Conservation (phyloP, 2,797 vertebrate genomes). For the Acropternis orthonyx region DNA sequence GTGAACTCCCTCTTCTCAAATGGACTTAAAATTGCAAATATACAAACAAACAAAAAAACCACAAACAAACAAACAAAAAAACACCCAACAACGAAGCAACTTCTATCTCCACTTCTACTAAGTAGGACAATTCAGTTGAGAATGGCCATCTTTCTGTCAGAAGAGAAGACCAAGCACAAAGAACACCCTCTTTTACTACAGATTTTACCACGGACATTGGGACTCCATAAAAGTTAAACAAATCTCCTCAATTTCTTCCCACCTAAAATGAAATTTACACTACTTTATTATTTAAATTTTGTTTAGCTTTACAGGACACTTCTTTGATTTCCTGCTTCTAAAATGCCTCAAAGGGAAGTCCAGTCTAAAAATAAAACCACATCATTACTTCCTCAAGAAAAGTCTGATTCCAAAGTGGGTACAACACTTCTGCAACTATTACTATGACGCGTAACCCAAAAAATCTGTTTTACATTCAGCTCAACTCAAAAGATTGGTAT, state of each 20-base stretch:
- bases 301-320: not conserved
- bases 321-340: conserved; percentile 10
- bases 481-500: not conserved
- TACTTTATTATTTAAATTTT: not conserved
- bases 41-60: not conserved
- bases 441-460: not conserved
- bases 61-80: not conserved
- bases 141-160: not conserved
- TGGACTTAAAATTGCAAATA: not conserved
- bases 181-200: not conserved
- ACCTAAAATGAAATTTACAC: not conserved
- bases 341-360: conserved; percentile 10
- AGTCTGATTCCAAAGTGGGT: not conserved
- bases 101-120: not conserved
- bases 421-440: not conserved
- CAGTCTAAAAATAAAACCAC: conserved; percentile 6
- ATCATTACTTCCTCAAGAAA: not conserved
- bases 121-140: not conserved
- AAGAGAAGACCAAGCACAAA: not conserved
- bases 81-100: not conserved
- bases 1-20: not conserved
- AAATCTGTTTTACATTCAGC: not conserved
- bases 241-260: not conserved
- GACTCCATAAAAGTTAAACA: not conserved
- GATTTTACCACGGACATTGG: not conserved